These are phyloP conservation scores for Cacoxenus indagator DNA, from an alignment of 2,888 invertebrate species.

Conservation along the genomic window DNA sequence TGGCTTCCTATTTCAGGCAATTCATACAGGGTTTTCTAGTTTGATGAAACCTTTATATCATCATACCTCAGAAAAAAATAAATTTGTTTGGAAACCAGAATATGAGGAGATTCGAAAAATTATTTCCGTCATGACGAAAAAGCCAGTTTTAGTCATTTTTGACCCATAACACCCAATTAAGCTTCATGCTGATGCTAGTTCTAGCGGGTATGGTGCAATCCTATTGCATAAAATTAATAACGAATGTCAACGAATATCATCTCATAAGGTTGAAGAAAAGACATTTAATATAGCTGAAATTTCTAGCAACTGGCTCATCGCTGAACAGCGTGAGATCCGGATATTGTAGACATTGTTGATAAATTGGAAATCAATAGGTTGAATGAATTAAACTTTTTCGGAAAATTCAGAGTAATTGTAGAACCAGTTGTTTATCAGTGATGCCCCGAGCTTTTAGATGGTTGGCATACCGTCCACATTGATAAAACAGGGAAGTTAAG, in stretches of 20 bases:
- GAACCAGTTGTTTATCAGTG: constrained; percentile 32
- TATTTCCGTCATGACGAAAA: constrained; percentile 19
- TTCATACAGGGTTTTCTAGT: neutral
- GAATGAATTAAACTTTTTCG: constrained; percentile 26
- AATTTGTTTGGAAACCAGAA: neutral
- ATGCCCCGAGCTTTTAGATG: constrained; percentile 29
- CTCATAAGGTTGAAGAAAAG: constrained; percentile 15
- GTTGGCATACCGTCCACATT: constrained; percentile 16
- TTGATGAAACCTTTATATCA: neutral
- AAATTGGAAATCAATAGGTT: neutral
- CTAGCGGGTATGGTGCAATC: constrained; percentile 22
- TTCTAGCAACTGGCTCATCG: constrained; percentile 27
- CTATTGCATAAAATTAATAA: constrained; percentile 26
- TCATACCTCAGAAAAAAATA: constrained; percentile 9
- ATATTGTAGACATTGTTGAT: constrained; percentile 13
- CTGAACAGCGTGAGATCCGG: constrained; percentile 13
- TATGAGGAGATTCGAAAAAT: constrained; percentile 12
- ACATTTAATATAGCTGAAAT: constrained; percentile 26
- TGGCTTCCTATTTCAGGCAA: constrained; percentile 11
- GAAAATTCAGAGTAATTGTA: constrained; percentile 32
- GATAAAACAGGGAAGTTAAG: too few relatives aligned
- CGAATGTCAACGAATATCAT: constrained; percentile 24
- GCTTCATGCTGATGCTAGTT: constrained; percentile 24
- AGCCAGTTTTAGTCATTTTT: constrained; percentile 22
- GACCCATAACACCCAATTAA: constrained; percentile 23